phyloP scores from a whole-genome alignment of 2,888 invertebrate species.

The Hesperia comma region DNA sequence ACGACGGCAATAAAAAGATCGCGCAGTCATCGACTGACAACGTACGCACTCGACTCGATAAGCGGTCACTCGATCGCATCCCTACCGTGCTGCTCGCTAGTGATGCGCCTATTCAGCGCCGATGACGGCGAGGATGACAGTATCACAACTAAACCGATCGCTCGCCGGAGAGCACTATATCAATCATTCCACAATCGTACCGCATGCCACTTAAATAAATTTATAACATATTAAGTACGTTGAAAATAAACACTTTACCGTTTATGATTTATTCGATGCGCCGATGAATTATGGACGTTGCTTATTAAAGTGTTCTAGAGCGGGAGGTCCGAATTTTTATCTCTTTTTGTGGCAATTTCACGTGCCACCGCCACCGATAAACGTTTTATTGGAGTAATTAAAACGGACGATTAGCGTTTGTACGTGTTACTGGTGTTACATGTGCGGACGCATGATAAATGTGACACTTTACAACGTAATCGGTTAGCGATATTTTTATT shows the following conservation, averaged over 20 bases:
- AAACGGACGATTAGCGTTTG: conserved; percentile 71
- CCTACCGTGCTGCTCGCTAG: conserved; percentile 47
- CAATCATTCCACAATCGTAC: conserved; percentile 80
- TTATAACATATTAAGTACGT: conserved; percentile 83
- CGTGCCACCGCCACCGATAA: conserved; percentile 76
- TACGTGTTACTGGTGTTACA: conserved; percentile 67
- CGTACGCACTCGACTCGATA: conserved; percentile 54
- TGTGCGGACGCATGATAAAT: conserved; percentile 72
- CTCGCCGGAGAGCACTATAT: conserved; percentile 74
- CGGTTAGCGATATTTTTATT: conserved; percentile 61
- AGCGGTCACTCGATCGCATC: conserved; percentile 52
- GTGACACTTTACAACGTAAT: conserved; percentile 69
- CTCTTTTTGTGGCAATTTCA: conserved; percentile 73
- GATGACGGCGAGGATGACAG: conserved; percentile 61
- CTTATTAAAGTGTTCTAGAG: conserved; percentile 69
- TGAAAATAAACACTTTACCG: conserved; percentile 82
- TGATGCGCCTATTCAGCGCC: conserved; percentile 40
- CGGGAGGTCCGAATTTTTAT: conserved; percentile 69
- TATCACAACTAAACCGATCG: conserved; percentile 70
- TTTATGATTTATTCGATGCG: conserved; percentile 82
- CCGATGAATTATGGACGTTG: conserved; percentile 77
- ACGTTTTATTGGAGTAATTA: conserved; percentile 81
- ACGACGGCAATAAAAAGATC: conserved; percentile 63
- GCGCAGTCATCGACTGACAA: conserved; percentile 59
- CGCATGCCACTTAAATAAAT: conserved; percentile 82